Evolutionary conservation across 2,797 vertebrate genomes (phyloP).

Genomic region (Menidia menidia): DNA sequence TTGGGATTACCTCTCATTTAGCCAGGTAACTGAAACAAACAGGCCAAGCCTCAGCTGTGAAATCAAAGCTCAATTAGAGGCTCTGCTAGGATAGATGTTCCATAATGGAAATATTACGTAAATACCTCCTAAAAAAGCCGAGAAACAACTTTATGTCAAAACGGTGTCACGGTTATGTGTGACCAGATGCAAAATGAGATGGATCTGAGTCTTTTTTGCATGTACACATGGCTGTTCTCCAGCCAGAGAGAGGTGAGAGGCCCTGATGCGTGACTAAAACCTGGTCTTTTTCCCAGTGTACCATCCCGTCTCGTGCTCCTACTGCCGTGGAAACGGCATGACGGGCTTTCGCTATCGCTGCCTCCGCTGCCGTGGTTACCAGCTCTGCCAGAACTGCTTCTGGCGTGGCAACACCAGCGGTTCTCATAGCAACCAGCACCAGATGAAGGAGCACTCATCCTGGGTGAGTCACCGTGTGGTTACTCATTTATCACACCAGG

Average conservation of each 20-base stretch:
- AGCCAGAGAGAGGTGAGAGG: too few relatives aligned
- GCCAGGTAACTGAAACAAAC: background rate
- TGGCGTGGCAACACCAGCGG: constrained; percentile 92
- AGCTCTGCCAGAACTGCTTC: constrained; percentile 96
- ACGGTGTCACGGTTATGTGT: too few relatives aligned
- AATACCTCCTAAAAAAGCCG: too few relatives aligned
- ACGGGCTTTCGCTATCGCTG: constrained; percentile 95
- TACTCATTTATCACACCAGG: constrained; percentile 36
- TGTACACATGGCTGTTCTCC: too few relatives aligned
- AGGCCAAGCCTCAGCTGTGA: background rate
- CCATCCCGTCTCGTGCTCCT: constrained; percentile 94
- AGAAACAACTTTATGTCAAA: background rate
- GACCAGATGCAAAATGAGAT: background rate
- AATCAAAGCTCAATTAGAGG: background rate
- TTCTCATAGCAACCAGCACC: constrained; percentile 93
- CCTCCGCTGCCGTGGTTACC: constrained; percentile 96
- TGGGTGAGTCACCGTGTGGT: constrained; percentile 85
- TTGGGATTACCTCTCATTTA: background rate
- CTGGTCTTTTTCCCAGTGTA: constrained; percentile 80
- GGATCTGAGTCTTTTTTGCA: too few relatives aligned
- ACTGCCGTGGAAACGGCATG: constrained; percentile 92
- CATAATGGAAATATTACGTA: too few relatives aligned
- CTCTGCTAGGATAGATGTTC: background rate
- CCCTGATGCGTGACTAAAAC: too few relatives aligned
- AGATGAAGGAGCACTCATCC: constrained; percentile 98